Percentiles rank a stretch among this genome's conserved stretches.
These are phyloP conservation scores for Cavia aperea DNA, from an alignment of 2,113 vertebrate species.

Conservation along the genomic window DNA sequence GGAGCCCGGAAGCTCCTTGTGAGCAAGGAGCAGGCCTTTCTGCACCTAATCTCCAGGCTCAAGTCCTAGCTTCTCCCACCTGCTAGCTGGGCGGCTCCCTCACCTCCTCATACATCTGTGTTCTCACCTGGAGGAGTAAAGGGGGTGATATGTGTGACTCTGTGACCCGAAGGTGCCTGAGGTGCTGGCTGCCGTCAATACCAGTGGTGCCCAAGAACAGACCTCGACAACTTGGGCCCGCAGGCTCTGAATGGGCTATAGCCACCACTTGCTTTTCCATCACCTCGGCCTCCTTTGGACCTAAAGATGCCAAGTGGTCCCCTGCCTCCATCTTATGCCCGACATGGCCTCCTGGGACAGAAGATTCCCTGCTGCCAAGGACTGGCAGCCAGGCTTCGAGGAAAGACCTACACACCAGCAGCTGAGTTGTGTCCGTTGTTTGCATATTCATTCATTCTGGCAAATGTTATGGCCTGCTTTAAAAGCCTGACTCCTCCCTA, in stretches of 20 bases:
- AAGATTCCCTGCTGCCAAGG: background rate
- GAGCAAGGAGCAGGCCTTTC: background rate
- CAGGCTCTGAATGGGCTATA: background rate
- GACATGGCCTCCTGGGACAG: background rate
- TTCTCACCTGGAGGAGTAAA: background rate
- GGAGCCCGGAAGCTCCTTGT: background rate
- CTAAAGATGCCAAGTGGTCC: background rate
- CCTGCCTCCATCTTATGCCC: background rate
- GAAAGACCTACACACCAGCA: background rate
- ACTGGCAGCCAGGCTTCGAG: background rate
- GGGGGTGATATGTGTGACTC: background rate
- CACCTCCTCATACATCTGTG: background rate
- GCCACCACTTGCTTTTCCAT: background rate
- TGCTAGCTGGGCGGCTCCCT: background rate
- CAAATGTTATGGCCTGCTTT: background rate
- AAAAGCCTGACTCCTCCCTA: background rate
- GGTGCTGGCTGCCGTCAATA: background rate
- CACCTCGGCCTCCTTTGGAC: background rate
- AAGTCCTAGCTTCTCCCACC: background rate
- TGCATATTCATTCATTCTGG: background rate
- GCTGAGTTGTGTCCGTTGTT: background rate
- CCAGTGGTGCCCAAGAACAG: background rate
- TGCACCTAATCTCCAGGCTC: too few species aligned
- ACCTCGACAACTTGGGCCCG: rapidly evolving
- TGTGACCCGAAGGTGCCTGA: background rate